These are phyloP conservation scores for Anniella stebbinsi DNA, from an alignment of 2,797 vertebrate species.

Conservation along the genomic window DNA sequence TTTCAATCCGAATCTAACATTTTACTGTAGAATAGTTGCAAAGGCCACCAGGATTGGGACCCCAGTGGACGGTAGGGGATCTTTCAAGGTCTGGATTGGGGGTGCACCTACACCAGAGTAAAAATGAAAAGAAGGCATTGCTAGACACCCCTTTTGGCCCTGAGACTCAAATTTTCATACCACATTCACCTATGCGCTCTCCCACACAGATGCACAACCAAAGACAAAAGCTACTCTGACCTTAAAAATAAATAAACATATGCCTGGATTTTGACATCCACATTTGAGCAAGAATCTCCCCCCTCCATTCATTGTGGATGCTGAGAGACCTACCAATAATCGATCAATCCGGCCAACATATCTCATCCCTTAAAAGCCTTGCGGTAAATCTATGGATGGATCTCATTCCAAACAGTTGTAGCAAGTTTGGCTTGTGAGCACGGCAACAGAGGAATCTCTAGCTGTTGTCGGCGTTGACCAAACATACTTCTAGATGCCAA, in stretches of 20 bases:
- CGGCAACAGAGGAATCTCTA: neutral
- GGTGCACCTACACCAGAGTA: too few species aligned
- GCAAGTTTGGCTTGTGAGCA: neutral
- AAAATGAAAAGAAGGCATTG: too few species aligned
- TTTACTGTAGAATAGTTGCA: too few species aligned
- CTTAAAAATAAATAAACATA: neutral
- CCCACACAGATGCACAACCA: neutral
- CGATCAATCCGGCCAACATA: neutral
- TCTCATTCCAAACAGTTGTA: neutral
- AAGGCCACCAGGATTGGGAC: too few species aligned
- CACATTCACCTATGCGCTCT: neutral
- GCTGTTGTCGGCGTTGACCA: neutral
- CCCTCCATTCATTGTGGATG: neutral
- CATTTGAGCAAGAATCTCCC: neutral
- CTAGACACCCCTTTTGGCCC: neutral
- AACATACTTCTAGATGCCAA: too few species aligned
- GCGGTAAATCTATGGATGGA: neutral
- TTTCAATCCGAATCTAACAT: too few species aligned
- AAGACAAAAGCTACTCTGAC: neutral
- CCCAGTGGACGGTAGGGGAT: too few species aligned
- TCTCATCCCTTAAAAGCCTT: constrained; percentile 14
- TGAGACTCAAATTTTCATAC: neutral
- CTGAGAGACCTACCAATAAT: constrained; percentile 3
- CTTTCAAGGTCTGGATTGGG: too few species aligned
- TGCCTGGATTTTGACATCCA: too few species aligned